A percentile compares a stretch with the other conserved stretches of the same genome.
phyloP scores from a whole-genome alignment of 2,888 invertebrate genomes.

The Agonum fuliginosum region DNA sequence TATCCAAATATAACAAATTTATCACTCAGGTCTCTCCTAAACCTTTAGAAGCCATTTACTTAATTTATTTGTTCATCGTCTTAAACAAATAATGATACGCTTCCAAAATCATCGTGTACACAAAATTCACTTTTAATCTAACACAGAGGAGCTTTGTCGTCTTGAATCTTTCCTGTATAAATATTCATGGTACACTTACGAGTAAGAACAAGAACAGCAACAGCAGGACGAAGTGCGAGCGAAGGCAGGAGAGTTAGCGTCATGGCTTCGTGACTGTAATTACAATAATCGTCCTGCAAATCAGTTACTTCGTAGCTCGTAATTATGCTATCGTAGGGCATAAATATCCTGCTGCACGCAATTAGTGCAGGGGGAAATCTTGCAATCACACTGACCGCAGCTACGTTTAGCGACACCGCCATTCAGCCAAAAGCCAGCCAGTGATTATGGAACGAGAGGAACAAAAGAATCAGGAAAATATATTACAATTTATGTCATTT shows the following conservation, averaged over 20 bases:
- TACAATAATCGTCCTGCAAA: constrained; percentile 56
- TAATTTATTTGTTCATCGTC: not conserved
- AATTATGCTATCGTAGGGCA: constrained; percentile 51
- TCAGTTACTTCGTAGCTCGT: constrained; percentile 53
- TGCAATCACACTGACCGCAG: not conserved
- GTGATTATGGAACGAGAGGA: no score
- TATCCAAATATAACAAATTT: constrained; percentile 5
- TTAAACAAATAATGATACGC: constrained; percentile 30
- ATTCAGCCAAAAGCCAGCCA: not conserved
- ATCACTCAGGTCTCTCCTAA: no score
- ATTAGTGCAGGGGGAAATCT: constrained; percentile 2
- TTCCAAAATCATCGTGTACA: constrained; percentile 36
- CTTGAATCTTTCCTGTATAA: constrained; percentile 38
- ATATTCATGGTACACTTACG: constrained; percentile 49
- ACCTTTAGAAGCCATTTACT: constrained; percentile 13
- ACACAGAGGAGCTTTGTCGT: constrained; percentile 31
- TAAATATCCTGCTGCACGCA: constrained; percentile 53
- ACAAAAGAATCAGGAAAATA: no score
- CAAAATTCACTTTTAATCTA: constrained; percentile 54
- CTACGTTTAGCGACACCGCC: not conserved
- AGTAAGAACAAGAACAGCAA: not conserved
- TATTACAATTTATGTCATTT: no score
- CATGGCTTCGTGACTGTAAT: constrained; percentile 57
- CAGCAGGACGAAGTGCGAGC: constrained; percentile 2
- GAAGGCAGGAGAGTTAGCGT: constrained; percentile 14